Conservation (phyloP, 2,888 invertebrate genomes). For the Volucella bombylans region DNA sequence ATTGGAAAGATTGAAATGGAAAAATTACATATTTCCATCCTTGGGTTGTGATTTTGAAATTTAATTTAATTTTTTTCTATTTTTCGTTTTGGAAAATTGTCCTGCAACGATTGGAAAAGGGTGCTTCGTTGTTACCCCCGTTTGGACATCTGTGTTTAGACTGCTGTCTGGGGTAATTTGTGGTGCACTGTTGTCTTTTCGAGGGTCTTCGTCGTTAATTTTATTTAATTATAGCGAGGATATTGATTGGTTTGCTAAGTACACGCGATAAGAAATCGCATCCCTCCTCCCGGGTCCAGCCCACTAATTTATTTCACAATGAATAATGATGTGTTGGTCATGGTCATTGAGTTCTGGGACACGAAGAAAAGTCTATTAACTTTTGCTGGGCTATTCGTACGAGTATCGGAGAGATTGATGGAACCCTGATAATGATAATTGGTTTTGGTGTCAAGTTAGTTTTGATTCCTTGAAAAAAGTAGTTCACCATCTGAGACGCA, state of each 20-base stretch:
- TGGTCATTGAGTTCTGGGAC: conserved; percentile 24
- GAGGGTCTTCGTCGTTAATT: conserved; percentile 56
- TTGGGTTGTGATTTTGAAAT: conserved; percentile 38
- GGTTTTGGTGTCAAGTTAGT: conserved; percentile 68
- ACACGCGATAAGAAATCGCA: conserved; percentile 57
- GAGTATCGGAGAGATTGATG: conserved; percentile 53
- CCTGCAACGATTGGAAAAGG: conserved; percentile 38
- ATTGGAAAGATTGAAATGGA: conserved; percentile 1
- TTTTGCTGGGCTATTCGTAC: conserved; percentile 29
- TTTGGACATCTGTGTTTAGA: conserved; percentile 68
- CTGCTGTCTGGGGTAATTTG: conserved; percentile 44
- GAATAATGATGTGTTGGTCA: conserved; percentile 67
- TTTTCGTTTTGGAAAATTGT: conserved; percentile 61
- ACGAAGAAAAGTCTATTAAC: conserved; percentile 48
- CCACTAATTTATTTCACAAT: conserved; percentile 64
- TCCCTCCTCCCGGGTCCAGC: conserved; percentile 54
- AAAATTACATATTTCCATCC: neutral
- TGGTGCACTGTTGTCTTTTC: conserved; percentile 37
- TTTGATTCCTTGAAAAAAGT: conserved; percentile 62
- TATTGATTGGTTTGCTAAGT: conserved; percentile 71
- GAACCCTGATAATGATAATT: conserved; percentile 63
- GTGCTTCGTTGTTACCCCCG: conserved; percentile 30
- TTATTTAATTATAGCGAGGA: conserved; percentile 69
- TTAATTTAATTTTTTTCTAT: too few species aligned
- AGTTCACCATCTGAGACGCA: conserved; percentile 28